phyloP scores from a whole-genome alignment of 2,797 vertebrate genomes.

The Squalus acanthias region DNA sequence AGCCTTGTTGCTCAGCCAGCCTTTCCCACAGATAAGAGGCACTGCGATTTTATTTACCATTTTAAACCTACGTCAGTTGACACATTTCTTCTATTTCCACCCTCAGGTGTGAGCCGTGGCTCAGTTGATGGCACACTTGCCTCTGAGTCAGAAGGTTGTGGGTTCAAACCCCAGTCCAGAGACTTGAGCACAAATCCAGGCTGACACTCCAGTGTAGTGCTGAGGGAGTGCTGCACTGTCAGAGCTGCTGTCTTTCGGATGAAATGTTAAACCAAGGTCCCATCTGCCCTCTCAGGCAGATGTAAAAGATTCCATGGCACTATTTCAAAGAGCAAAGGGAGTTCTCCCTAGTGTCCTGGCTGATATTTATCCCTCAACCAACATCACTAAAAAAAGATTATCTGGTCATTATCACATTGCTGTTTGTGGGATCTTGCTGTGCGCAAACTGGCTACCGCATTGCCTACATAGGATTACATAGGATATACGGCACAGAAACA shows the following conservation, averaged over 20 bases:
- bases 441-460: not conserved
- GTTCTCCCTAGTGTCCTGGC: not conserved
- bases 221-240: not conserved
- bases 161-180: too few species aligned
- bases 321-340: not conserved
- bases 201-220: not conserved
- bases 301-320: not conserved
- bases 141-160: too few species aligned
- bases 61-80: not conserved
- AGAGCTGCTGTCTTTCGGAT: not conserved
- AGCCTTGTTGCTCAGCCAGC: too few species aligned
- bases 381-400: not conserved
- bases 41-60: not conserved
- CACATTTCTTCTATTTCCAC: not conserved
- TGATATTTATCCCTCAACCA: not conserved
- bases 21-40: not conserved
- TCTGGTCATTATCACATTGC: not conserved
- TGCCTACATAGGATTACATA: too few species aligned
- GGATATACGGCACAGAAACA: too few species aligned
- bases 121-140: not conserved
- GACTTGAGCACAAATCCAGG: not conserved
- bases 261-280: not conserved
- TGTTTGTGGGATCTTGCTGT: not conserved
- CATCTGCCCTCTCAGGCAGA: not conserved
- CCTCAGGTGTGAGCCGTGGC: not conserved